Conservation (phyloP, 2,113 vertebrate genomes). For the Falcunculus frontatus region DNA sequence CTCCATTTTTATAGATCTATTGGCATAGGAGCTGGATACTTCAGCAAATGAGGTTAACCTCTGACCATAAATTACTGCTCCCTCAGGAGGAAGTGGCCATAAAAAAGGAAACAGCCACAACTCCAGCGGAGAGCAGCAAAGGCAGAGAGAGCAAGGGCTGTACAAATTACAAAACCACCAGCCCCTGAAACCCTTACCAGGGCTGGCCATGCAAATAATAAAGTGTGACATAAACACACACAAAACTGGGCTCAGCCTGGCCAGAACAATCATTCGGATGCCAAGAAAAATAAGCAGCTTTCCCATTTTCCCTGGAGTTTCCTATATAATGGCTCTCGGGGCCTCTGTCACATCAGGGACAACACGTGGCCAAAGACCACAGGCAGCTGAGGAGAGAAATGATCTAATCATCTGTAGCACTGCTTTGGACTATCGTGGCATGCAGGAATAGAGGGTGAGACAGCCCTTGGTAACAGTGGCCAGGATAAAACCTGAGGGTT, state of each 20-base stretch:
- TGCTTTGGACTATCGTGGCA: background rate
- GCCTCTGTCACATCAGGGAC: background rate
- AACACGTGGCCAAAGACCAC: background rate
- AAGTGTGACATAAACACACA: constrained; percentile 39
- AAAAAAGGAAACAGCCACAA: constrained; percentile 26
- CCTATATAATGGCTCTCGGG: background rate
- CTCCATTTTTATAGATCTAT: constrained; percentile 6
- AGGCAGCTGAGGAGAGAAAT: background rate
- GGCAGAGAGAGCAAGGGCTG: background rate
- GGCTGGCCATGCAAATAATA: constrained; percentile 12
- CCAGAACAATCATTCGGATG: background rate
- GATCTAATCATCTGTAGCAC: background rate
- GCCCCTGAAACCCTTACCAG: background rate
- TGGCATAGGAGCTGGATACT: constrained; percentile 16
- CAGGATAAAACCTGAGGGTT: background rate
- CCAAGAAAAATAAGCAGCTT: constrained; percentile 49
- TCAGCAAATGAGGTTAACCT: constrained; percentile 57
- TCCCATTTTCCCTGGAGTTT: constrained; percentile 38
- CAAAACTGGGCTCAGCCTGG: background rate
- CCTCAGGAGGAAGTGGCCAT: constrained; percentile 39
- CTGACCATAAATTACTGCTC: constrained; percentile 45
- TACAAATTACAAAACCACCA: constrained; percentile 42
- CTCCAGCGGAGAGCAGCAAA: background rate
- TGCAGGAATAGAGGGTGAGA: background rate
- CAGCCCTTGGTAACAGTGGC: background rate